Evolutionary conservation across 2,113 vertebrate genomes (phyloP), one percentile per base, ranked within the genome.

Genomic region (Mola mola): DNA sequence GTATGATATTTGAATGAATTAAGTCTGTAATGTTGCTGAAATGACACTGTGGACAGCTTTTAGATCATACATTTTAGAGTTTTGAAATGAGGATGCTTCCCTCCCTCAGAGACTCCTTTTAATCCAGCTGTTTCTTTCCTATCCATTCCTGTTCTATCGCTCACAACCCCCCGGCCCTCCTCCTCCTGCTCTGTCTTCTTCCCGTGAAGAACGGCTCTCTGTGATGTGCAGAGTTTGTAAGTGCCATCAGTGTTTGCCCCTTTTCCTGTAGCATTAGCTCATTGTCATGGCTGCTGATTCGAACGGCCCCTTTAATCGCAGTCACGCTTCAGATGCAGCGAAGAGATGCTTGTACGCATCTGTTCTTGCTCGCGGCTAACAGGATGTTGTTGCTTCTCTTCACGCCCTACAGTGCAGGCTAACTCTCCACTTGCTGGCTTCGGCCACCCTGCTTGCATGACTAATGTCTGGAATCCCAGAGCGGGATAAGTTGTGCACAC

Each of bases 191-290:
- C 75, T 87, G 56, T 90, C 87, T 78, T 90, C 83, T 78, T 78
- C 83, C 79, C 83, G 47, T 89, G 87, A 91, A 91, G 90, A 92
- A 91, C 75, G 75, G 91, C 89, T 92, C 92, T 90, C 89, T 92
- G 78, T 67, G 88, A 91, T 90, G 91, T 91, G 83, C 90, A 88
- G 86, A 92, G 89, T 92, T 90, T 93, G 91, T 93, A 92, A 91
- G 91, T 91, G 87, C 86, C 85, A n/a, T 80, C 80, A 65, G 80
- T 80, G 85, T 90, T 88, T 86, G 82, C 72, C 71, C 73, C 49
- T 52, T 55, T 59, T 55, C 16, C 10, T n/a, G 64, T 79, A 61
- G 63, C 58, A 50, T 66, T 74, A 81, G 64, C 73, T 66, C 73
- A 69, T 70, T 19, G 9, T 31, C 58, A 70, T 66, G 15, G 28